Evolutionary conservation across 2,888 invertebrate genomes (phyloP).

Genomic region (Chloromyia formosa): DNA sequence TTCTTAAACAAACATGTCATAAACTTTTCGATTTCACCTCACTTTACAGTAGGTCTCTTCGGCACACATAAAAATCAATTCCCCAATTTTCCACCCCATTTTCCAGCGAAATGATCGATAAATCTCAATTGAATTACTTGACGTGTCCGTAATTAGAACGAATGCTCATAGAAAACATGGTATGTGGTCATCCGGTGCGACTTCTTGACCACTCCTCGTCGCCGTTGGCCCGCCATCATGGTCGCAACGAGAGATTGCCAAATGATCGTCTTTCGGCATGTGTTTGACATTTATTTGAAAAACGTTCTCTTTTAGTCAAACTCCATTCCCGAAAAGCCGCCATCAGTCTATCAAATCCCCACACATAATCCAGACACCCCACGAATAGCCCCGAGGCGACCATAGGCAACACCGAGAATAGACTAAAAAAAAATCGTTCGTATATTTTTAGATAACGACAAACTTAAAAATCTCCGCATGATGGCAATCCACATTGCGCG

Average conservation of each 20-base stretch:
- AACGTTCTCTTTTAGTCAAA: slow-evolving; percentile 34
- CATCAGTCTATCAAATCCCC: slow-evolving; percentile 8
- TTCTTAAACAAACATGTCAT: not conserved
- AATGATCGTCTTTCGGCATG: slow-evolving; percentile 37
- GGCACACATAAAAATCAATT: not conserved
- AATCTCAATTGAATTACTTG: slow-evolving; percentile 40
- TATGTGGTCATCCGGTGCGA: slow-evolving; percentile 42
- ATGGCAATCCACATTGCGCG: not conserved
- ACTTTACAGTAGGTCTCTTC: not conserved
- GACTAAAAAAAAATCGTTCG: slow-evolving; percentile 16
- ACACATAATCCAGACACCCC: slow-evolving; percentile 27
- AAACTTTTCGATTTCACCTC: not conserved
- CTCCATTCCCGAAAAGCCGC: not conserved
- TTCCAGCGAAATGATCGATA: slow-evolving; percentile 31
- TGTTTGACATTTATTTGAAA: slow-evolving; percentile 44
- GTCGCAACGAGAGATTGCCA: no score
- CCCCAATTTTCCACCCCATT: not conserved
- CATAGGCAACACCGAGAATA: not conserved
- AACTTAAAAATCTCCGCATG: slow-evolving; percentile 35
- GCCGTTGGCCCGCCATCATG: not conserved
- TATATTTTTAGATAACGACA: slow-evolving; percentile 43
- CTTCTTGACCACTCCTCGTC: not conserved
- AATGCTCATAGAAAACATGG: slow-evolving; percentile 12
- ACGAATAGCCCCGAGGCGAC: slow-evolving; percentile 3
- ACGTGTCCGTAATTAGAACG: slow-evolving; percentile 16